Evolutionary conservation across 2,113 vertebrate species (phyloP), one percentile per base, ranked within the genome.

Genomic region (Phocoena sinus): DNA sequence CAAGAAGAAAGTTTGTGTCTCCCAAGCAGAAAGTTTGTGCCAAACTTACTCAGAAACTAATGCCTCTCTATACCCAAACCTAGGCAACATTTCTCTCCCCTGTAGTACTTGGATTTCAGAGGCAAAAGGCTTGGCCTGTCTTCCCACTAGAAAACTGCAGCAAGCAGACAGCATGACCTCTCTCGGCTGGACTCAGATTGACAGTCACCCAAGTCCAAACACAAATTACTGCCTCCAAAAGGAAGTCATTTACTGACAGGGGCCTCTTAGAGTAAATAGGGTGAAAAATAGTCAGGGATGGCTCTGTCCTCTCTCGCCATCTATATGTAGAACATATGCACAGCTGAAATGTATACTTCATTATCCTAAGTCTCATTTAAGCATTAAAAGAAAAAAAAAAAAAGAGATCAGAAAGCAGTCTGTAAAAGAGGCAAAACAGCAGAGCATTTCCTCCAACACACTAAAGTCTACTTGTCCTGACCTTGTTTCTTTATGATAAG

Each of bases 191-290:
- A 67, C 81, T 95, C 71, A 96, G 47, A 95, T 2, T 67, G 25
- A 96, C 28, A 85, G 44, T 92, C 58, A 91, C 44, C 20, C 44
- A 96, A 85, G 38, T 91, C 60, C 91, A 93, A 87, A 94, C 58
- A 90, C 79, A 91, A 97, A 93, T 77, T 50, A 89, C 21, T 26
- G 33, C 73, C 89, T 93, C 84, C 82, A 70, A 81, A 25, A 74
- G 67, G 71, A 93, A 96, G 65, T 74, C 53, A 62, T 50, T 91
- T 79, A 71, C n/a, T 93, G 62, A 94, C 2, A 77, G n/a, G 25
- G 73, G 53, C 41, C n/a, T 71, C 90, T 65, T 21, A 70, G 50
- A 89, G 44, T 70, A 95, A 92, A 71, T 1, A 71, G 25, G 83
- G 21, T 77, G 18, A 84, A 91, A 89, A 65, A 83, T 21, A 77